A percentile compares a stretch with the other conserved stretches of the same genome.
These are phyloP conservation scores for Minunthozetes semirufus DNA, from an alignment of 2,888 invertebrate genomes.

Conservation along the genomic window DNA sequence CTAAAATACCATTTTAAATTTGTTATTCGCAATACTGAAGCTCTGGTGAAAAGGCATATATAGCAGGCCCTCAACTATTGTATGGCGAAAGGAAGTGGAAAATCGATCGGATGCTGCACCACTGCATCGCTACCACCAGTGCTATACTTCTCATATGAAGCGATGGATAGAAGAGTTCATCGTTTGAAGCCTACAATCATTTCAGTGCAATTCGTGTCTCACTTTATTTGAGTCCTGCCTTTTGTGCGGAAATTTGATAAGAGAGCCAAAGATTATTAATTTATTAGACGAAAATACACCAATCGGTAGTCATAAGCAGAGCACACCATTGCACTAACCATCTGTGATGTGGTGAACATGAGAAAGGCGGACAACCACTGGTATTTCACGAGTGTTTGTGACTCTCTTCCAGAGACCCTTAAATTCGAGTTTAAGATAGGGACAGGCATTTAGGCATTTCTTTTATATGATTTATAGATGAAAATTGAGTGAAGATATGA, in stretches of 20 bases:
- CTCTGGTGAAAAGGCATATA: constrained; percentile 6
- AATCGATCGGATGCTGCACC: constrained; percentile 4
- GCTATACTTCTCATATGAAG: background rate
- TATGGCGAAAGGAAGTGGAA: background rate
- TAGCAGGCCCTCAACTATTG: background rate
- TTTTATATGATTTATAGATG: background rate
- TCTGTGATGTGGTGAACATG: constrained; percentile 11
- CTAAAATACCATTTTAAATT: too few relatives aligned
- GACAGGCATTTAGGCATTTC: background rate
- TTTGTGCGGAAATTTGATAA: constrained; percentile 25
- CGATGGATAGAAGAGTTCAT: constrained; percentile 4
- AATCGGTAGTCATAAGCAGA: background rate
- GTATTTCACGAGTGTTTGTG: background rate
- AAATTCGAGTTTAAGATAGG: background rate
- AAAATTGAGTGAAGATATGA: background rate
- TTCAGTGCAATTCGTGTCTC: background rate
- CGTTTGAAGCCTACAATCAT: background rate
- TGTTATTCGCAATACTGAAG: too few relatives aligned
- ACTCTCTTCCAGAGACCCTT: background rate
- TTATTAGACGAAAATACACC: constrained; percentile 4
- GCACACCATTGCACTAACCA: background rate
- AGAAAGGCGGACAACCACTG: constrained; percentile 24
- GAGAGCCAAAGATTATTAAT: constrained; percentile 24
- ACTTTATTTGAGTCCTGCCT: background rate
- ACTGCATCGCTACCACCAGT: background rate